phyloP scores from a whole-genome alignment of 2,113 vertebrate species.

The Ammospiza nelsoni region DNA sequence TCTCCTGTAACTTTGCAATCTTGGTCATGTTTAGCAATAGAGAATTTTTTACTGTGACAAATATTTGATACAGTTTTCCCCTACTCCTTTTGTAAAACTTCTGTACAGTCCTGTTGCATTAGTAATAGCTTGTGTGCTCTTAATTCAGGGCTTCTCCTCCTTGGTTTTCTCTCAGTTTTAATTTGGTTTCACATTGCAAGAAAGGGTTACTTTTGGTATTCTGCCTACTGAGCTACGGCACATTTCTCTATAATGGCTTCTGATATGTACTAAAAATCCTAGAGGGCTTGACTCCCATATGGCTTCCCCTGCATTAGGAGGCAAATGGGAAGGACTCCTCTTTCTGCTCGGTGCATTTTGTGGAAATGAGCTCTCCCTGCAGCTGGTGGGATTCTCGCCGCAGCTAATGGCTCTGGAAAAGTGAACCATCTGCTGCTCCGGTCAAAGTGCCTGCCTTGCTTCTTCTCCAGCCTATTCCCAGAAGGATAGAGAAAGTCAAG shows the following conservation, averaged over 20 bases:
- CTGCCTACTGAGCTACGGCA: neutral
- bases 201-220: neutral
- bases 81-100: neutral
- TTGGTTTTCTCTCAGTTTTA: neutral
- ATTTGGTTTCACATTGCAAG: neutral
- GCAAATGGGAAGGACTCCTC: conserved; percentile 23
- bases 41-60: neutral
- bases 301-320: conserved; percentile 39
- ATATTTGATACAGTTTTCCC: neutral
- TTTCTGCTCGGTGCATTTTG: conserved; percentile 19
- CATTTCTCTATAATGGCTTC: neutral
- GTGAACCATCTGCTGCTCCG: conserved; percentile 47
- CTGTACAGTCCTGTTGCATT: fast-evolving
- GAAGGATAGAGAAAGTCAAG: conserved; percentile 48
- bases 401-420: conserved; percentile 49
- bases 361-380: conserved; percentile 33
- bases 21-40: neutral
- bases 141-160: neutral
- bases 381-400: conserved; percentile 45
- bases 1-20: neutral
- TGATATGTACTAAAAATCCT: neutral
- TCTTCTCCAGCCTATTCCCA: conserved; percentile 6
- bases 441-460: conserved; percentile 22
- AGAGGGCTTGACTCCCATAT: conserved; percentile 38
- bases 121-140: neutral